Conservation (phyloP, 2,888 invertebrate species). For the Oscheius sp. region DNA sequence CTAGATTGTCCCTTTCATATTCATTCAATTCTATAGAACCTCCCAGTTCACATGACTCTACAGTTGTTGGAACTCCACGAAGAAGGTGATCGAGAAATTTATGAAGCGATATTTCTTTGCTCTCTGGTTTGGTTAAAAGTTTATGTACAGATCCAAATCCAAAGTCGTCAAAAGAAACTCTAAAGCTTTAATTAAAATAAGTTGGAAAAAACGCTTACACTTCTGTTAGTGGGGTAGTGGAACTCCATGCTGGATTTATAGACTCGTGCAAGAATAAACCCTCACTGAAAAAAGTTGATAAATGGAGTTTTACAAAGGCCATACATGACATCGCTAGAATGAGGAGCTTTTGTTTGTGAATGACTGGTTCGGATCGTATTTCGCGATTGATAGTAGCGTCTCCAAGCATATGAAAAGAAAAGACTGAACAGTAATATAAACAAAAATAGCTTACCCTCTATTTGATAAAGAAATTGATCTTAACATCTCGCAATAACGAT, state of each 20-base stretch:
- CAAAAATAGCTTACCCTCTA: neutral
- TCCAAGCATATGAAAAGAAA: neutral
- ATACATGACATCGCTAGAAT: neutral
- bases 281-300: slow-evolving; percentile 17
- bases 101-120: slow-evolving; percentile 1
- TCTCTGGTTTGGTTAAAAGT: neutral
- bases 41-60: slow-evolving; percentile 2
- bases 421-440: neutral
- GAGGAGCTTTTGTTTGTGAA: neutral
- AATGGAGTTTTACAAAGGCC: too few species aligned
- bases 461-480: slow-evolving; percentile 8
- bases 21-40: neutral
- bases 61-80: neutral
- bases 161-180: slow-evolving; percentile 10
- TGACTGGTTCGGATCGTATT: neutral
- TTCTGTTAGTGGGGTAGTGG: slow-evolving; percentile 3
- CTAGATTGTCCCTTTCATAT: slow-evolving; percentile 10
- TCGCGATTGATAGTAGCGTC: neutral
- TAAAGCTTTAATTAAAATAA: slow-evolving; percentile 1
- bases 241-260: neutral
- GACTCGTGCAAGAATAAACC: slow-evolving; percentile 2
- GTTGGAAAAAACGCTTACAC: neutral
- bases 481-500: neutral
- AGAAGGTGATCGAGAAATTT: neutral
- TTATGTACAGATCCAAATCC: neutral